phyloP scores from a whole-genome alignment of 2,888 invertebrate species.

The Phyto melanocephala region DNA sequence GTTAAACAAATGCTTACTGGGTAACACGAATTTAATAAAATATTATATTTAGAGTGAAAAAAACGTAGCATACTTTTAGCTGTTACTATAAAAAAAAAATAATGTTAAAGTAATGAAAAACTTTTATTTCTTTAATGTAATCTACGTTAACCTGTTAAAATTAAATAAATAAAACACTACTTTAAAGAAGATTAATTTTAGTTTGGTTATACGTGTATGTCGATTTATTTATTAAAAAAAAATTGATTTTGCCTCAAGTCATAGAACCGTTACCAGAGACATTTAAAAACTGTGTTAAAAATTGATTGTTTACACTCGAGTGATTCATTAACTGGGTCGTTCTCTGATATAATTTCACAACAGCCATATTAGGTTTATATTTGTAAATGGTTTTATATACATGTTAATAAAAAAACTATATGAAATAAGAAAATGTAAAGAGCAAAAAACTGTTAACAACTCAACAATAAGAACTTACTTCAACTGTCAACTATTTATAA shows the following conservation, averaged over 20 bases:
- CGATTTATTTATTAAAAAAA: no score
- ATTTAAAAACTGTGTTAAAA: constrained; percentile 5
- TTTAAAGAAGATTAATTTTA: neutral
- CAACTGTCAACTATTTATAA: neutral
- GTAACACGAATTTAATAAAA: constrained; percentile 43
- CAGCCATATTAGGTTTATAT: neutral
- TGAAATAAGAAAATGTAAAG: neutral
- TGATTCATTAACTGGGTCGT: constrained; percentile 48
- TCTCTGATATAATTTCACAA: constrained; percentile 24
- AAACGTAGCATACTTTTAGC: constrained; percentile 57
- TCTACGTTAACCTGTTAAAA: constrained; percentile 28
- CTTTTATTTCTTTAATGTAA: constrained; percentile 14
- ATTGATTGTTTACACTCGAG: constrained; percentile 36
- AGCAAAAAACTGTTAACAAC: neutral
- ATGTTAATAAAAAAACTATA: neutral
- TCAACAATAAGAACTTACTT: neutral
- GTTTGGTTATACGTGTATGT: no score
- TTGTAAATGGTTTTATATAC: constrained; percentile 17
- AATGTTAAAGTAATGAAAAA: constrained; percentile 14
- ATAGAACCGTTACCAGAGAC: no score
- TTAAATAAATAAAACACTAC: constrained; percentile 29
- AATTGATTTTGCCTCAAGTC: no score
- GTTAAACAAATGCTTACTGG: constrained; percentile 27
- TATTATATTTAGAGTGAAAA: neutral
- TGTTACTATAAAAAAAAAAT: constrained; percentile 15